Base-by-base conservation (phyloP, 2,888 invertebrate genomes). In the Bombyx huttoni region DNA sequence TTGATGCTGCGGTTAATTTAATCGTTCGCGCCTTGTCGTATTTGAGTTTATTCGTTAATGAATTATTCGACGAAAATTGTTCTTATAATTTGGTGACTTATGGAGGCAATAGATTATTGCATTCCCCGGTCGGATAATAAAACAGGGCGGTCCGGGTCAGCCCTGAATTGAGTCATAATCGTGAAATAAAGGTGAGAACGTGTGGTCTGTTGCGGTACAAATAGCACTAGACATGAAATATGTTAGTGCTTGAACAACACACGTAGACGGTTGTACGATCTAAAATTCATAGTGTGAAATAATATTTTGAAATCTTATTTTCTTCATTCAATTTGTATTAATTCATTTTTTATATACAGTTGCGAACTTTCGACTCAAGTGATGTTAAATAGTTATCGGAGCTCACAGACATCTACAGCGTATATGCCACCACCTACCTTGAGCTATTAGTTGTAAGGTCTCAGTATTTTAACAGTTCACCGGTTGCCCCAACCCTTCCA, bases 161-260 rank as follows among this genome's bases (percentile, higher is more conserved):
- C 64, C 58, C 62, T 60, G 64, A 64, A 65, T 65, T 63, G 65
- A 59, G 59, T 67, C 70, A 70, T 74, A 69, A 69, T 71, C 71
- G 75, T 70, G 62, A 67, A 73, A 73, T 70, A 72, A 75, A 73
- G 63, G 68, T 69, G 59, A 67, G 69, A 69, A 40, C 40, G 60
- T 64, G 64, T 66, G 63, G 61, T 57, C 63, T 58, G 55, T 34
- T 34, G 47, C 46, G 50, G 34, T 12, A 8, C 40, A 12, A 40
- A 12, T 40, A 40, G 12, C 40, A 40, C 40, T 40, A 40, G 9
- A 40, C 40, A 40, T 40, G 40, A 40, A 40, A 40, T 40, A 40
- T 40, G 40, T 40, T 12, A 8, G 40, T 40, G 40, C 40, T 40
- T 12, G 40, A 40, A 7, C 12, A 10, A 40, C 24, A 24, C 40